A percentile compares a stretch with the other conserved stretches of the same genome.
Evolutionary conservation across 2,888 invertebrate genomes (phyloP).

Genomic region (Andricus quercusramuli): DNA sequence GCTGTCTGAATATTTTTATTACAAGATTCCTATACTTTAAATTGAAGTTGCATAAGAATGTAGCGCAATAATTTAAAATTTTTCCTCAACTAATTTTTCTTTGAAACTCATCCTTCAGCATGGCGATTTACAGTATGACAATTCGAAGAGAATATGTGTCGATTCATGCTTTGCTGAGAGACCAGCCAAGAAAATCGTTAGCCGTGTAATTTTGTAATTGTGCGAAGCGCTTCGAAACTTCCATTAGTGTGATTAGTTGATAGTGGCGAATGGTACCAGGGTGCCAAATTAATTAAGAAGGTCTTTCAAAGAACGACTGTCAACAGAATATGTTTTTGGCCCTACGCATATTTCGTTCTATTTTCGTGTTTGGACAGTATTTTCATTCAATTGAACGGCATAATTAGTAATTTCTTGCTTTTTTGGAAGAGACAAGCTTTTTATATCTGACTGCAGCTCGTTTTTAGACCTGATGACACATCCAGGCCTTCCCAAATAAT

Average conservation of each 20-base stretch:
- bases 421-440: too few relatives aligned
- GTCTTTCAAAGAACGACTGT: too few relatives aligned
- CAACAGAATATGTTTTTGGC: too few relatives aligned
- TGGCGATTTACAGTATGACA: neutral
- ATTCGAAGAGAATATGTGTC: neutral
- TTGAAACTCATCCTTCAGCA: neutral
- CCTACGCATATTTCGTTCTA: neutral
- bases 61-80: neutral
- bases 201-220: conserved; percentile 44
- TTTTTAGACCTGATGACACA: too few relatives aligned
- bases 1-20: too few relatives aligned
- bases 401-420: too few relatives aligned
- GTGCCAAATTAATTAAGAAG: neutral
- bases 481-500: too few relatives aligned
- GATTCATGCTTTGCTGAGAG: neutral
- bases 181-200: neutral
- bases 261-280: conserved; percentile 39
- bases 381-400: neutral
- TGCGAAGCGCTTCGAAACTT: conserved; percentile 20
- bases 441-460: too few relatives aligned
- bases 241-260: conserved; percentile 48
- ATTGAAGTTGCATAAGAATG: neutral
- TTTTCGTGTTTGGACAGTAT: neutral
- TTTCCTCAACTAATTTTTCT: neutral
- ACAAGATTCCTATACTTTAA: neutral